Evolutionary conservation across 2,888 invertebrate species (phyloP), one percentile per base, ranked within the genome.

Genomic region (Hirudinaria manillensis): DNA sequence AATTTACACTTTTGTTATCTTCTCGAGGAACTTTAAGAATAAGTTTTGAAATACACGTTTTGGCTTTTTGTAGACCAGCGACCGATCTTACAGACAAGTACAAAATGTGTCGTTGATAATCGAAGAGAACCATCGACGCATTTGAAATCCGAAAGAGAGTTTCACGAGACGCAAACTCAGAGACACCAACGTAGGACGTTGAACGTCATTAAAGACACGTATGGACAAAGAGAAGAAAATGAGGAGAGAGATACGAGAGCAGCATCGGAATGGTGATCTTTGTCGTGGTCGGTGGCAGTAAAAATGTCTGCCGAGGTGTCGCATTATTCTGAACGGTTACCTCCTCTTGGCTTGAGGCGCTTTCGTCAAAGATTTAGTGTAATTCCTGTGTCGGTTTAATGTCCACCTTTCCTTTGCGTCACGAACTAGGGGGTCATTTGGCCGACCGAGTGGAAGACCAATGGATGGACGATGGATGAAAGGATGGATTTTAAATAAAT

Each of bases 351-450:
- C 24, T 24, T 61, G 61, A 61, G 61, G 61, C 61, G 61, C 61
- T 61, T 61, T 61, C 61, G 61, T 61, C 61, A 61, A 61, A 61
- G 61, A 61, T 61, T 61, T 61, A 61, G 21, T 61, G 61, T 61
- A 61, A 61, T 61, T 61, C 61, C 61, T 61, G 24, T 61, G 61
- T 61, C 61, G 29, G 24, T 61, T 61, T 61, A 61, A 61, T 61
- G 61, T 29, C 61, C 29, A 29, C 24, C 61, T 29, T 29, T 24
- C 24, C 61, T 61, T 61, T 29, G 61, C 45, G 45, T 45, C 45
- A 45, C 45, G 45, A 45, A 45, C 45, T 16, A 45, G 45, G 45
- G 45, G 45, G 45, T 45, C 45, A 45, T 45, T 45, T 45, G 45
- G 45, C 45, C 45, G 16, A 45, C 45, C 45, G 45, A 45, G 45